Percentiles rank a stretch among this genome's conserved stretches.
These are phyloP conservation scores for Entelurus aequoreus DNA, from an alignment of 2,113 vertebrate genomes.

Conservation along the genomic window DNA sequence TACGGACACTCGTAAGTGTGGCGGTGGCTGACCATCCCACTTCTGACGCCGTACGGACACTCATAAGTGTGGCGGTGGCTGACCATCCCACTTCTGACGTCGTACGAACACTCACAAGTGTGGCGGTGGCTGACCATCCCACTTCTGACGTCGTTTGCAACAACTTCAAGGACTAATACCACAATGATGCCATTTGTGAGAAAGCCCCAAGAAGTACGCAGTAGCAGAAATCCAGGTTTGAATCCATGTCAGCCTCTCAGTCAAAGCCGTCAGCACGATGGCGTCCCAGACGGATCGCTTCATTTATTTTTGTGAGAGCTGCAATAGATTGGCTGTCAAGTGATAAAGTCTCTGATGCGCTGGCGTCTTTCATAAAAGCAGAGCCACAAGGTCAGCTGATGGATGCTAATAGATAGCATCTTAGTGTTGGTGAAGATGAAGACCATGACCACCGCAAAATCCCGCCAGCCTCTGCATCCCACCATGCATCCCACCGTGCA, in stretches of 20 bases:
- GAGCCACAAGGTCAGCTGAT: constrained; percentile 32
- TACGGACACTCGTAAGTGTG: too few species aligned
- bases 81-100: too few species aligned
- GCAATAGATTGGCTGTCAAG: constrained; percentile 42
- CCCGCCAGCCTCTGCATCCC: not conserved
- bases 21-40: not conserved
- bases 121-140: too few species aligned
- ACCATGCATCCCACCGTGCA: not conserved
- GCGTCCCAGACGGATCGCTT: not conserved
- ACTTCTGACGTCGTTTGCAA: too few species aligned
- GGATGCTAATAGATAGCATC: constrained; percentile 38
- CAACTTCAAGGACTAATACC: too few species aligned
- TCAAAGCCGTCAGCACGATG: not conserved
- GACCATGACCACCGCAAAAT: constrained; percentile 4
- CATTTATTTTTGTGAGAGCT: constrained; percentile 8
- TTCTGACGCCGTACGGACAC: not conserved
- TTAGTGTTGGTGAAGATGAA: constrained; percentile 22
- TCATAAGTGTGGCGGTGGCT: too few species aligned
- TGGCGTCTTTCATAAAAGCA: constrained; percentile 27
- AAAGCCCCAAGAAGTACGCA: not conserved
- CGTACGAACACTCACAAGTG: too few species aligned
- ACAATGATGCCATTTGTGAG: not conserved
- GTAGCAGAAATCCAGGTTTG: constrained; percentile 18
- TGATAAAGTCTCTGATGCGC: constrained; percentile 24
- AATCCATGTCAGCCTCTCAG: not conserved